Percentiles rank a stretch among this genome's conserved stretches.
Conservation (phyloP, 2,797 vertebrate genomes). For the Silurus lanzhouensis region DNA sequence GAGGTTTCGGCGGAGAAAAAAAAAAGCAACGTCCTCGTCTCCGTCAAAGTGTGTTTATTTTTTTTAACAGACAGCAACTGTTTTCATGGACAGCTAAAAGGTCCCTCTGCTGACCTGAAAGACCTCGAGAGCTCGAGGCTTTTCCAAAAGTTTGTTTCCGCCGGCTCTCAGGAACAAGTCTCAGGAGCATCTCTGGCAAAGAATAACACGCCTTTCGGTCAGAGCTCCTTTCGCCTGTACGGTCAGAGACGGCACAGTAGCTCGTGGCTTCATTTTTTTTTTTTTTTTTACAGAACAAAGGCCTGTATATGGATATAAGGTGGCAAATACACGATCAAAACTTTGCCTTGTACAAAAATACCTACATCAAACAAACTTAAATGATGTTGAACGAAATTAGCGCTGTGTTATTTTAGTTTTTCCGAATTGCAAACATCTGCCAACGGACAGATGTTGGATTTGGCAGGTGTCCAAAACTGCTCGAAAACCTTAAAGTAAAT, state of each 20-base stretch:
- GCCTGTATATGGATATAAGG: background rate
- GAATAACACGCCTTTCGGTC: constrained; percentile 22
- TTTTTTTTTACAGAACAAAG: background rate
- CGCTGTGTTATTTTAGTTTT: background rate
- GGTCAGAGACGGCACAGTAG: background rate
- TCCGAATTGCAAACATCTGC: constrained; percentile 25
- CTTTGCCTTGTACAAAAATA: background rate
- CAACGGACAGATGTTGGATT: constrained; percentile 3
- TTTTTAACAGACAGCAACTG: background rate
- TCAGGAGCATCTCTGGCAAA: background rate
- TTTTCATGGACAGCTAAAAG: background rate
- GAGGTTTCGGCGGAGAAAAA: background rate
- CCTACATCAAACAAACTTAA: constrained; percentile 16
- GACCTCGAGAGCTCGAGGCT: background rate
- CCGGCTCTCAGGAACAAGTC: background rate
- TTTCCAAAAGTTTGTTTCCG: background rate
- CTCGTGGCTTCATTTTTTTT: background rate
- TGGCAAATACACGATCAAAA: background rate
- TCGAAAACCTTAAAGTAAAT: constrained; percentile 11
- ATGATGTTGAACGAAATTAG: background rate
- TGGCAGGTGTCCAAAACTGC: constrained; percentile 33
- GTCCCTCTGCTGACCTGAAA: constrained; percentile 10
- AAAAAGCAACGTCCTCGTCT: background rate
- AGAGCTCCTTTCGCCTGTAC: background rate
- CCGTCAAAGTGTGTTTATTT: background rate